Evolutionary conservation across 2,113 vertebrate species (phyloP).

Genomic region (Thunnus thynnus): DNA sequence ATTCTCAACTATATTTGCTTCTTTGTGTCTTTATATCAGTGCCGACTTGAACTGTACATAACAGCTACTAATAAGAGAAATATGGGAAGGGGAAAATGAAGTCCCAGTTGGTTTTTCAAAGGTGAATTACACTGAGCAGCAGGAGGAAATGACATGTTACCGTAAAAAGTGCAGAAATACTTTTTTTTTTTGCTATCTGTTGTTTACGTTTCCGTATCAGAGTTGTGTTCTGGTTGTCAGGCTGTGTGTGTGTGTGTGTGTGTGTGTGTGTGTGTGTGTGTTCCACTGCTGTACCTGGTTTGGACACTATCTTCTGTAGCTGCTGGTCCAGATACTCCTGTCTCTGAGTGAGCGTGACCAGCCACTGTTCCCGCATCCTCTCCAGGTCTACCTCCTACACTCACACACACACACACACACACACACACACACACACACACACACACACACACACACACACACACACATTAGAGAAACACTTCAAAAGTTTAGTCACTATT

Average conservation of each 20-base stretch:
- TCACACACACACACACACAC: too few relatives aligned
- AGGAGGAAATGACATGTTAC: conserved; percentile 4
- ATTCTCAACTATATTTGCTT: background rate
- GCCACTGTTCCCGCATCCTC: conserved; percentile 92
- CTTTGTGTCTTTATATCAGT: background rate
- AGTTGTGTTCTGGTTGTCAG: background rate
- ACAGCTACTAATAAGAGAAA: background rate
- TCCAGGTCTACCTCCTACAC: conserved; percentile 95
- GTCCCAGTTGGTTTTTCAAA: background rate
- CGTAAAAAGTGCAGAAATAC: too few relatives aligned
- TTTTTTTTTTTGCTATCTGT: background rate
- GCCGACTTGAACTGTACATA: background rate
- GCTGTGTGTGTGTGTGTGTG: background rate
- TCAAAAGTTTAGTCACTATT: background rate
- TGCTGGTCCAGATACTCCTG: conserved; percentile 97
- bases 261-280: background rate
- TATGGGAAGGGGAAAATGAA: background rate
- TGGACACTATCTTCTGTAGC: conserved; percentile 92
- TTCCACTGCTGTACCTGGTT: conserved; percentile 76
- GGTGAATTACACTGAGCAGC: background rate
- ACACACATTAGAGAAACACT: background rate
- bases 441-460: background rate
- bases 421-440: too few relatives aligned
- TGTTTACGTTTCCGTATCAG: background rate
- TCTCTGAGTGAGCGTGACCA: conserved; percentile 90